Evolutionary conservation across 2,888 invertebrate species (phyloP).

Genomic region (Hirtodrosophila cameraria): DNA sequence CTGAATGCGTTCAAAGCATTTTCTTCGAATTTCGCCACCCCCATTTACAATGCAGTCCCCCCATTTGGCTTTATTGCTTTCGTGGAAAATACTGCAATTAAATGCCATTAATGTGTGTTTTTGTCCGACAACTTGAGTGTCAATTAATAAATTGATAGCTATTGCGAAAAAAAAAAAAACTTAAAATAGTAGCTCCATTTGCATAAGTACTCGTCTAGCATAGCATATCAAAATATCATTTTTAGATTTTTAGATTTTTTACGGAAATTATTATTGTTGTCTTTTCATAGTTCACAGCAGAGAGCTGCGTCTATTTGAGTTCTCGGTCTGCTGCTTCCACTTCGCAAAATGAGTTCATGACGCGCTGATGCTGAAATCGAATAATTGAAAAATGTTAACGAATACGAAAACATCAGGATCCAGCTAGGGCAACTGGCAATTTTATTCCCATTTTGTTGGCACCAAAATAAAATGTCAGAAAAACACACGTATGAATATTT

Average conservation of each 20-base stretch:
- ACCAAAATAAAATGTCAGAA: too few relatives aligned
- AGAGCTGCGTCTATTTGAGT: conserved; percentile 15
- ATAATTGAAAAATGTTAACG: conserved; percentile 48
- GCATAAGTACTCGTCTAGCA: conserved; percentile 14
- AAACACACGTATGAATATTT: too few relatives aligned
- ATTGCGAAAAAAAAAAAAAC: too few relatives aligned
- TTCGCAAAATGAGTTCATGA: conserved; percentile 51
- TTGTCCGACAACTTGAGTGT: conserved; percentile 20
- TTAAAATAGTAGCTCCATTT: too few relatives aligned
- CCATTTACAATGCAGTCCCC: conserved; percentile 19
- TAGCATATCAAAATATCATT: not conserved
- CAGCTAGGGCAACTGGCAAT: not conserved
- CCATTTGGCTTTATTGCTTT: conserved; percentile 37
- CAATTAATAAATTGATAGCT: conserved; percentile 13
- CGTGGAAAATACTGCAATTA: conserved; percentile 58
- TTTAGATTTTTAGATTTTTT: not conserved
- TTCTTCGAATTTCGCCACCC: conserved; percentile 55
- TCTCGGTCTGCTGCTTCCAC: conserved; percentile 51
- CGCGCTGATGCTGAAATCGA: conserved; percentile 39
- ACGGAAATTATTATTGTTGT: too few relatives aligned
- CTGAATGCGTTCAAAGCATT: conserved; percentile 43
- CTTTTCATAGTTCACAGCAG: too few relatives aligned
- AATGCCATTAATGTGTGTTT: conserved; percentile 28
- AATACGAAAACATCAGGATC: too few relatives aligned
- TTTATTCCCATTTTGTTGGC: conserved; percentile 1